Evolutionary conservation across 2,797 vertebrate species (phyloP), one percentile per base, ranked within the genome.

Genomic region (Phalloptychus januarius): DNA sequence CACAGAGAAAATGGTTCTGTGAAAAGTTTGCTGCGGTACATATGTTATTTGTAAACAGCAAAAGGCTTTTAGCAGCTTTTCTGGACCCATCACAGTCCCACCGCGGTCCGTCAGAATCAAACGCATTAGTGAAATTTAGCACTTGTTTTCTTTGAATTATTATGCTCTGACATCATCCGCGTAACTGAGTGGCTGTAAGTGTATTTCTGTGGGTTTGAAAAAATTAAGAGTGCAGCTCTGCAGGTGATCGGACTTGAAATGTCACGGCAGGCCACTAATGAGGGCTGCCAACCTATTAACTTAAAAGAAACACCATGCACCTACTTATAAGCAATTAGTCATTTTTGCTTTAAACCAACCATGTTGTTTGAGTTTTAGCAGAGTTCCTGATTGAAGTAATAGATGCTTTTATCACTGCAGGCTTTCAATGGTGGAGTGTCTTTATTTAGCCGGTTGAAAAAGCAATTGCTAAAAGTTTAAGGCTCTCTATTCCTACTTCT

Each of bases 331-430:
- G 77, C 85, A 87, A 83, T 90, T 83, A 86, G 70, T 78, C 71
- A 20, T 69, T 81, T 87, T 70, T 52, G 73, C 40, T 36, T 54
- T 79, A 71, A 70, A 77, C 80, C 46, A 13, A 71, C 67, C 33
- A 50, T 56, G 58, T 80, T 86, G 25, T 83, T 76, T 70, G 79
- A 84, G 83, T 70, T 72, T 75, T 80, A 38, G 45, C 54, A 38
- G 85, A 77, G 75, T 44, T 78, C 80, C 71, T 58, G 67, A 89
- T 79, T 84, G 85, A 73, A 78, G 78, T 81, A 76, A 78, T 74
- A 52, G 76, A 78, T 50, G 81, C 85, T 88, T 90, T 90, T 86
- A 88, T 83, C 85, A 69, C 87, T 33, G 76, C 77, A 69, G 89
- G 87, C 33, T 5, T 81, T 79, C 61, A 81, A 78, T 50, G 44